These are phyloP conservation scores for Odontothrips loti DNA, from an alignment of 2,888 invertebrate species.

Conservation along the genomic window DNA sequence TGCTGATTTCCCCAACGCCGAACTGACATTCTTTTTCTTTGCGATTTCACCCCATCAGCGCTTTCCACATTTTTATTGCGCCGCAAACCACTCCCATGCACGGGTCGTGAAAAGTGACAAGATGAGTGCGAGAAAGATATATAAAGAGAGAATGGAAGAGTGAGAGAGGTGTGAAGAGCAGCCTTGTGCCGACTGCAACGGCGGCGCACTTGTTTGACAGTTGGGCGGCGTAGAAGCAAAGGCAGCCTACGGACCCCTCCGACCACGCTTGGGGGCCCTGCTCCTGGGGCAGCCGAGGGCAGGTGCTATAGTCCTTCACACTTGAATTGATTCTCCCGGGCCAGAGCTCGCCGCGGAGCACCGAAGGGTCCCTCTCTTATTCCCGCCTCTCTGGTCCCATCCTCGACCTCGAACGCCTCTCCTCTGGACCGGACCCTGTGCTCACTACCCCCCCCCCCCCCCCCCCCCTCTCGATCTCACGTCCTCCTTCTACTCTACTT, in stretches of 20 bases:
- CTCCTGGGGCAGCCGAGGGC: neutral
- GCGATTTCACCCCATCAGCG: too few relatives aligned
- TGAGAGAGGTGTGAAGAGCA: neutral
- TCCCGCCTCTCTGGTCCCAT: neutral
- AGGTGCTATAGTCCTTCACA: neutral
- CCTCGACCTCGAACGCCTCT: neutral
- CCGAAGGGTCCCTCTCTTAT: neutral
- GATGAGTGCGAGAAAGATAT: neutral
- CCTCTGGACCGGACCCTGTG: neutral
- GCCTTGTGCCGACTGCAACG: neutral
- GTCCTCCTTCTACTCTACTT: too few relatives aligned
- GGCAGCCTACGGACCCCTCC: neutral
- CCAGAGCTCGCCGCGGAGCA: neutral
- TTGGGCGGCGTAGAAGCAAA: neutral
- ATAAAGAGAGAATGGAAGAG: neutral
- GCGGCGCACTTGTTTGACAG: neutral
- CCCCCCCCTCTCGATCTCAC: too few relatives aligned
- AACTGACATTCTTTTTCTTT: too few relatives aligned
- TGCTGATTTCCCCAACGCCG: too few relatives aligned
- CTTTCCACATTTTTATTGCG: too few relatives aligned
- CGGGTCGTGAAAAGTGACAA: too few relatives aligned
- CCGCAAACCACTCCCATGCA: too few relatives aligned
- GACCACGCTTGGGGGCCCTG: neutral
- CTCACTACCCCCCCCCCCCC: neutral
- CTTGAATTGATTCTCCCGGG: neutral